Evolutionary conservation across 2,113 vertebrate genomes (phyloP), one percentile per base, ranked within the genome.

Genomic region (Sitta europaea): DNA sequence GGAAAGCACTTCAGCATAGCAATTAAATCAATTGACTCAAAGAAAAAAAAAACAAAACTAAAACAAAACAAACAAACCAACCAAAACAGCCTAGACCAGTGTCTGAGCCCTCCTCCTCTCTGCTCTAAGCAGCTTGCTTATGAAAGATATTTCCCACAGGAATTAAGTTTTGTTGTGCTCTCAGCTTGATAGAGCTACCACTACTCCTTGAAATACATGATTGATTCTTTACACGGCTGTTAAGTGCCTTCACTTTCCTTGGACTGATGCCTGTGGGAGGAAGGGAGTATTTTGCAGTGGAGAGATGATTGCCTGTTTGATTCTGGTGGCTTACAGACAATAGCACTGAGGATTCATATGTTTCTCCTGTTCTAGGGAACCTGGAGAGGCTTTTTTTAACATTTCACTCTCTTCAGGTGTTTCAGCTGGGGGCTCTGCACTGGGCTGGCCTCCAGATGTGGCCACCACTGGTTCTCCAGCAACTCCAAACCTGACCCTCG

Each of bases 161-260:
- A 95, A 92, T 96, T 88, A 96, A 96, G 82, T 96, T 96, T 94
- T 94, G 92, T 88, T 96, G 75, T 95, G 86, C 88, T 96, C 92
- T 96, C 94, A 92, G 92, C 92, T 88, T 97, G 92, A 94, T 77
- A 93, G 92, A 96, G 72, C 93, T 63, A 78, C 94, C 0, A 13
- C 91, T 91, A 86, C 92, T 93, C 87, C 90, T 97, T 96, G 94
- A 97, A 97, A 97, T 91, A 96, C 93, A 81, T 96, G 96, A 96
- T 95, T 97, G 96, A 96, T 97, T 96, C 96, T 96, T 96, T 96
- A 94, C 94, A 93, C 2, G 61, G 67, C 94, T 96, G 93, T 93
- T 97, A 97, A 95, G 94, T 97, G 88, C 92, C 93, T 97, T 95
- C 90, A 57, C 90, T 94, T 94, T 92, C 93, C 78, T 95, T 96